phyloP scores from a whole-genome alignment of 35 echinoderm and acorn worm genomes.

The Ophiothrix spiculata region DNA sequence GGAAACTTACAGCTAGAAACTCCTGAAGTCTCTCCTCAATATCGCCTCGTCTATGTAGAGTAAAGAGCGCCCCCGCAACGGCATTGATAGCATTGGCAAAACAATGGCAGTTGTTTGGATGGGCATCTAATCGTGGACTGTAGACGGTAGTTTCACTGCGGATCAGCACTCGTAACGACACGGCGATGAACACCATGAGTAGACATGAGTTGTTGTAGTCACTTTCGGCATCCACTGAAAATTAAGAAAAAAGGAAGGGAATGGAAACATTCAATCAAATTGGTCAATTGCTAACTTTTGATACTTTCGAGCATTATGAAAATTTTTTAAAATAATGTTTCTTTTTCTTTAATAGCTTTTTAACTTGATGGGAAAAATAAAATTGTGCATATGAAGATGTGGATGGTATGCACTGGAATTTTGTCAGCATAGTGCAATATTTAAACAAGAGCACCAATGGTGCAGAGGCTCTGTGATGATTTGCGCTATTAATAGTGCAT shows the following conservation, averaged over 20 bases:
- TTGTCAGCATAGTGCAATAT: too few species aligned
- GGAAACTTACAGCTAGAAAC: conserved; percentile 91
- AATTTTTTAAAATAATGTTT: too few species aligned
- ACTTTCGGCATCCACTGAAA: conserved; percentile 74
- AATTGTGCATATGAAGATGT: too few species aligned
- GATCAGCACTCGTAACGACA: conserved; percentile 61
- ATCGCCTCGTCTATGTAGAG: conserved; percentile 76
- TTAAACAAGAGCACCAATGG: too few species aligned
- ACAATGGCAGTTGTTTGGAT: conserved; percentile 98
- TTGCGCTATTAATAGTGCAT: too few species aligned
- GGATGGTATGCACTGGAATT: too few species aligned
- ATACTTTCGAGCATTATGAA: too few species aligned
- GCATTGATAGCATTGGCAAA: conserved; percentile 95
- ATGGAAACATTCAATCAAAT: too few species aligned
- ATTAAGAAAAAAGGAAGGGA: background rate
- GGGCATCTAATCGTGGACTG: conserved; percentile 69
- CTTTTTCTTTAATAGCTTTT: too few species aligned
- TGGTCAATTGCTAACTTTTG: too few species aligned
- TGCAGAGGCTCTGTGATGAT: too few species aligned
- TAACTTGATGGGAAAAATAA: too few species aligned
- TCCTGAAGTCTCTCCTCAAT: conserved; percentile 89
- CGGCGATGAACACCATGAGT: conserved; percentile 91
- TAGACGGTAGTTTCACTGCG: conserved; percentile 77
- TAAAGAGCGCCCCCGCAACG: conserved; percentile 89
- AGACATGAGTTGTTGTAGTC: conserved; percentile 94